Conservation (phyloP, 1,140 invertebrate genomes). For the Asbolus verrucosus region DNA sequence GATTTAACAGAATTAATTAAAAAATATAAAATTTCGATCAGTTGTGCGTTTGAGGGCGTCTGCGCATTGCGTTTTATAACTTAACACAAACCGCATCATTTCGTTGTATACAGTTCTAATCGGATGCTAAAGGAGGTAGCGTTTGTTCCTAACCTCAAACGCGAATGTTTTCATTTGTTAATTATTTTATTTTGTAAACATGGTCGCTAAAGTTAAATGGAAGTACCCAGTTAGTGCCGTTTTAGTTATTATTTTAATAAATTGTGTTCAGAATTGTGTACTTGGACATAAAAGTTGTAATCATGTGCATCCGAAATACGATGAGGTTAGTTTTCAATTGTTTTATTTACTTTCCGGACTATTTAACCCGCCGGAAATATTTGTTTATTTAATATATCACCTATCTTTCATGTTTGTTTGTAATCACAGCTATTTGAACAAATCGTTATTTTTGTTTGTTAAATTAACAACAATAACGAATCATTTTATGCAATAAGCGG, state of each 20-base stretch:
- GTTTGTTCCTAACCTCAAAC: conserved; percentile 15
- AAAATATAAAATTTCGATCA: neutral
- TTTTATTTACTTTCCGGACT: conserved; percentile 33
- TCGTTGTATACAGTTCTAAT: conserved; percentile 8
- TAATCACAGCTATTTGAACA: neutral
- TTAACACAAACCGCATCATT: conserved; percentile 5
- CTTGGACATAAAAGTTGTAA: conserved; percentile 46
- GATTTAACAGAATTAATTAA: no score
- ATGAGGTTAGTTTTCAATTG: conserved; percentile 47
- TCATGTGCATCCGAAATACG: conserved; percentile 54
- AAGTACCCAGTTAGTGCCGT: conserved; percentile 27
- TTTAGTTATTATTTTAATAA: conserved; percentile 21
- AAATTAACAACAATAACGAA: conserved; percentile 12
- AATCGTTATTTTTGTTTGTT: neutral
- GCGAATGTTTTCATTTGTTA: conserved; percentile 35
- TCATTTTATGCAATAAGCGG: neutral
- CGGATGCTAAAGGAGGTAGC: conserved; percentile 8
- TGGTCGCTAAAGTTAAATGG: conserved; percentile 40
- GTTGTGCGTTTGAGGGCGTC: neutral
- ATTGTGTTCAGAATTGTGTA: neutral
- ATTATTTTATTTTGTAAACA: conserved; percentile 20
- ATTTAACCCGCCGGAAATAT: conserved; percentile 9
- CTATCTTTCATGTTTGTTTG: neutral
- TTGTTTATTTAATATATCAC: neutral
- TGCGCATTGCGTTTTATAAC: conserved; percentile 11